Evolutionary conservation across 2,797 vertebrate genomes (phyloP), one percentile per base, ranked within the genome.

Genomic region (Amblyraja radiata): DNA sequence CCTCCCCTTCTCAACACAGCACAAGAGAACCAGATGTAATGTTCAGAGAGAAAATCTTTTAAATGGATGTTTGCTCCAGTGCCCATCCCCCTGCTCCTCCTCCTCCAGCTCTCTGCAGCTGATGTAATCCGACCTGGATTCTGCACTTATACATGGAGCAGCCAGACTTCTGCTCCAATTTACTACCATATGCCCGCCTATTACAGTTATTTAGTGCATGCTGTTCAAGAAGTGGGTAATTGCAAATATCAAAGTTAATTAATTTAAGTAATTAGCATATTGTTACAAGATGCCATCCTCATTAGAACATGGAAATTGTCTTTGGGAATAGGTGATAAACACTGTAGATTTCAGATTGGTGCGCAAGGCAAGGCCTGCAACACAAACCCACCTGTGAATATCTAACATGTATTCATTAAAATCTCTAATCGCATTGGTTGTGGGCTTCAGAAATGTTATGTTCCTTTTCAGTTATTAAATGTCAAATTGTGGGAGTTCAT

Each of bases 221-320:
- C 95, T 96, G 96, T 95, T 96, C 95, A 95, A 94, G 63, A 94
- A 96, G 96, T 95, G 95, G 95, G 94, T 96, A 97, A 97, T 97
- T 97, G 97, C 63, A 92, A 73, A 92, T 74, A 92, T 95, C 95
- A 96, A 96, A 97, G 96, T 95, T 96, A 97, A 97, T 97, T 96
- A 97, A 97, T 96, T 97, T 96, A 96, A 96, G 96, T 95, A 97
- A 97, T 97, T 96, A 96, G 96, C 95, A 95, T 95, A 94, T 93
- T 94, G 96, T 96, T 96, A 95, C 95, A 95, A 95, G 95, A 95
- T 95, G 95, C 95, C 95, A 96, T 95, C 96, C 96, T 97, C 96
- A 94, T 96, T 94, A 96, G 96, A 96, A 96, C 94, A 21, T 93
- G 94, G 93, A 94, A 94, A 94, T 95, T 96, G 96, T 97, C 95